Percentiles rank a stretch among this genome's conserved stretches.
These are phyloP conservation scores for Xestia sexstrigata DNA, from an alignment of 2,888 invertebrate genomes.

Conservation along the genomic window DNA sequence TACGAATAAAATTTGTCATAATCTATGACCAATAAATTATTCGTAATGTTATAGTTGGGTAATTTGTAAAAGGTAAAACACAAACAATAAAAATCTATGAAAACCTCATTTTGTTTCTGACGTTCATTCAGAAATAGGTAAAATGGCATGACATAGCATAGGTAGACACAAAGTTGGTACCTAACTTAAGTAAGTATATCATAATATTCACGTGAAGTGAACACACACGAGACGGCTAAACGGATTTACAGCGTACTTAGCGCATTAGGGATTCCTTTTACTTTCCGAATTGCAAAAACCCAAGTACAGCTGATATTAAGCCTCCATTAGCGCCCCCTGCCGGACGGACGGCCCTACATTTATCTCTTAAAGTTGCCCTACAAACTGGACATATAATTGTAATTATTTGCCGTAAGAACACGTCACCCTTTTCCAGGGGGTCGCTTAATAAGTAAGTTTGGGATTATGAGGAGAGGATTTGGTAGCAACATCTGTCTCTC, in stretches of 20 bases:
- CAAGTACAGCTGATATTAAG: conserved; percentile 55
- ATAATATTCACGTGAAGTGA: conserved; percentile 44
- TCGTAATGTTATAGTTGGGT: background rate
- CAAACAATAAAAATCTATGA: conserved; percentile 2
- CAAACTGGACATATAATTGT: conserved; percentile 50
- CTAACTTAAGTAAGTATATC: conserved; percentile 14
- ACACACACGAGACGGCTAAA: conserved; percentile 49
- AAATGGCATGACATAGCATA: background rate
- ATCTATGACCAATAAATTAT: background rate
- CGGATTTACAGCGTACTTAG: conserved; percentile 60
- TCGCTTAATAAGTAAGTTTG: background rate
- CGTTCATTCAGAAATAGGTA: background rate
- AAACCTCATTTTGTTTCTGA: conserved; percentile 10
- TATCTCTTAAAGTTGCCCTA: conserved; percentile 50
- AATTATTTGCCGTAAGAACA: conserved; percentile 37
- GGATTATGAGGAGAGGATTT: conserved; percentile 9
- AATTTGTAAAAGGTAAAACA: background rate
- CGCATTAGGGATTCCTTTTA: conserved; percentile 66
- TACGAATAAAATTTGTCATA: background rate
- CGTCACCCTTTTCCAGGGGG: conserved; percentile 18
- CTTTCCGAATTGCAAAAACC: conserved; percentile 57
- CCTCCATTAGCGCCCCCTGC: conserved; percentile 56
- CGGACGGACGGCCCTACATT: conserved; percentile 26
- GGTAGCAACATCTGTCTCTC: background rate
- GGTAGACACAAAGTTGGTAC: background rate